Conservation (phyloP, 37 sponge, comb jelly and placozoan genomes). For the Haliclona indistincta region DNA sequence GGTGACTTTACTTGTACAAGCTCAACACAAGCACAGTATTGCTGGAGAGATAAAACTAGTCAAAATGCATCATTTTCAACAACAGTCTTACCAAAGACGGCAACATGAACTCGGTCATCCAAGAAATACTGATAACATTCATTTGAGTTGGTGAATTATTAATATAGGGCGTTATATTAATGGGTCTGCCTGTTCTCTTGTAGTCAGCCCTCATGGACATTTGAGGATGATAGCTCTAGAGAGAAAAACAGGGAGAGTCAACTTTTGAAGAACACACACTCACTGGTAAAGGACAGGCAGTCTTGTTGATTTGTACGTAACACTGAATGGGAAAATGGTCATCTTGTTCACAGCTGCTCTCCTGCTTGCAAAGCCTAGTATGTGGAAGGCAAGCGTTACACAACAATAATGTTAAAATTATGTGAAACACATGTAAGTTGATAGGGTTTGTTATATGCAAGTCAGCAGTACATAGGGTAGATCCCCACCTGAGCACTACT, state of each 20-base stretch:
- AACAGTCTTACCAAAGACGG: not conserved
- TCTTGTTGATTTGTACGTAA: constrained; percentile 61
- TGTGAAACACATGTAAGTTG: not conserved
- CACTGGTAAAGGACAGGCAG: constrained; percentile 45
- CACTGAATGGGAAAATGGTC: constrained; percentile 75
- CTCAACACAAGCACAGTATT: constrained; percentile 46
- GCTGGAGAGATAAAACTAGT: constrained; percentile 3
- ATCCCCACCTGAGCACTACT: not conserved
- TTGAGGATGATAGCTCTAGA: constrained; percentile 38
- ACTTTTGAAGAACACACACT: constrained; percentile 1
- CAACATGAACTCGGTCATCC: constrained; percentile 33
- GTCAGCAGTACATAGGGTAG: not conserved
- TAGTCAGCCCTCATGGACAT: constrained; percentile 35
- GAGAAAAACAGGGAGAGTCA: constrained; percentile 16
- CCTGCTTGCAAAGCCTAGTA: constrained; percentile 57
- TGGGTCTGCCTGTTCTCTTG: constrained; percentile 40
- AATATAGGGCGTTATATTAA: constrained; percentile 65
- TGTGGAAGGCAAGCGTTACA: too few relatives aligned
- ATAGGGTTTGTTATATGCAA: not conserved
- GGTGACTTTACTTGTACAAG: constrained; percentile 42
- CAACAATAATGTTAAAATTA: constrained; percentile 3
- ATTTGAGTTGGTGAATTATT: constrained; percentile 39
- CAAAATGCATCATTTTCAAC: not conserved
- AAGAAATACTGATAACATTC: constrained; percentile 42
- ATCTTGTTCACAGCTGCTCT: constrained; percentile 72